Percentiles rank a stretch among this genome's conserved stretches.
Conservation (phyloP, 2,113 vertebrate species). For the Engystomops pustulosus region DNA sequence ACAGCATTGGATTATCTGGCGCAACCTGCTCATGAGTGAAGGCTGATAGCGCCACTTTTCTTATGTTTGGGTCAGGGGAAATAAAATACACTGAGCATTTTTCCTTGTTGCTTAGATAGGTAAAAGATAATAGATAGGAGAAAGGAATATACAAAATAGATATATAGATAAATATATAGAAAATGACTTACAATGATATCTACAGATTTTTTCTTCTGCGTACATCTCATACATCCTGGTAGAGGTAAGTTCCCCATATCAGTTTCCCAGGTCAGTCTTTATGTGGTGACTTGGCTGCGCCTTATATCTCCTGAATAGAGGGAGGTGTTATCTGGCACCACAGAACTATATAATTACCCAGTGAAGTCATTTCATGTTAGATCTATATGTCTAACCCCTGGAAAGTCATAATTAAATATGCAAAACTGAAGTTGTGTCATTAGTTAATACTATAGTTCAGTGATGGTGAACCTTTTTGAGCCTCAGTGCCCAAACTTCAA, state of each 20-base stretch:
- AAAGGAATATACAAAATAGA: too few species aligned
- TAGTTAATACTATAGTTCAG: too few species aligned
- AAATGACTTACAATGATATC: background rate
- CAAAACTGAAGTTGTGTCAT: background rate
- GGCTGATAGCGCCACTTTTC: too few species aligned
- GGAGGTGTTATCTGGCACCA: background rate
- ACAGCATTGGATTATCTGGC: too few species aligned
- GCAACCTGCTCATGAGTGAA: too few species aligned
- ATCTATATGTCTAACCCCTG: background rate
- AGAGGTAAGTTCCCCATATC: background rate
- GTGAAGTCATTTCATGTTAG: background rate
- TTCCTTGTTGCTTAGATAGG: too few species aligned
- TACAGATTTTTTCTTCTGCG: background rate
- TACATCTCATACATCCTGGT: background rate
- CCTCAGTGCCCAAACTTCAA: too few species aligned
- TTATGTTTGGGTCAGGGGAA: too few species aligned
- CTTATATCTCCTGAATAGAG: background rate
- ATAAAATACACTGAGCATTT: too few species aligned
- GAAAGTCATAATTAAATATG: background rate
- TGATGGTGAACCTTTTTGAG: too few species aligned
- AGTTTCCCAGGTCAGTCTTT: background rate
- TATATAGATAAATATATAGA: too few species aligned
- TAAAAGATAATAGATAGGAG: too few species aligned
- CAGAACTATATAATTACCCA: background rate
- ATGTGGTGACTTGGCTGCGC: background rate